Base-by-base conservation (phyloP, 2,888 invertebrate species). In the Agrochola macilenta region DNA sequence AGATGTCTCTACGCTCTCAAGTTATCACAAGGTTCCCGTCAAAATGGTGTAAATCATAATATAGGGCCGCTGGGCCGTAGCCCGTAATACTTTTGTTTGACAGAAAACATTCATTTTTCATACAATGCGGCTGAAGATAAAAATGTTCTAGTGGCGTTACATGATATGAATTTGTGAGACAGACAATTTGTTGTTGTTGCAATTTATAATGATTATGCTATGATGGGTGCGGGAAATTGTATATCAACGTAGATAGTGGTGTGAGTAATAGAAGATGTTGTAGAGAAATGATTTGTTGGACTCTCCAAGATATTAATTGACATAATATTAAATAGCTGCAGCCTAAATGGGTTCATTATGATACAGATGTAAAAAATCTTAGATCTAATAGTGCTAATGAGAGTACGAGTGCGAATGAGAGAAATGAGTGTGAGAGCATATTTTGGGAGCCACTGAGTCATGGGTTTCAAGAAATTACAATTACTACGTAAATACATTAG, bases 21-120 rank as follows among this genome's bases (percentile, higher is more conserved):
- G 86, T 76, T 87, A 77, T 80, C 79, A 78, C 81, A 73, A 52
- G 60, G 52, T 61, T 78, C 49, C 78, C 71, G 79, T 86, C 84
- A 78, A 79, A 81, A 75, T 66, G 74, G 58, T 82, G 79, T 89
- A 86, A 86, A 89, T 89, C 88, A 86, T 83, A 82, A 86, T 86
- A 86, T 76, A 79, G 61, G 26, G 61, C 78, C 66, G 69, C 81
- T 54, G 69, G 72, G 75, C 76, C 74, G 64, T 79, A 80, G 65
- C 70, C 69, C 69, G 69, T 85, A 86, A 85, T 85, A 88, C 82
- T 92, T 94, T 93, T 93, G 94, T 94, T 93, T 93, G 94, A 93
- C 92, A 90, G 90, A 87, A 87, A 83, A 84, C 89, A 86, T 89
- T 88, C 89, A 92, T 92, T 92, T 91, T 90, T 92, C 90, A 91